Conservation (phyloP, 2,888 invertebrate species). For the Lasioglossum calceatum region DNA sequence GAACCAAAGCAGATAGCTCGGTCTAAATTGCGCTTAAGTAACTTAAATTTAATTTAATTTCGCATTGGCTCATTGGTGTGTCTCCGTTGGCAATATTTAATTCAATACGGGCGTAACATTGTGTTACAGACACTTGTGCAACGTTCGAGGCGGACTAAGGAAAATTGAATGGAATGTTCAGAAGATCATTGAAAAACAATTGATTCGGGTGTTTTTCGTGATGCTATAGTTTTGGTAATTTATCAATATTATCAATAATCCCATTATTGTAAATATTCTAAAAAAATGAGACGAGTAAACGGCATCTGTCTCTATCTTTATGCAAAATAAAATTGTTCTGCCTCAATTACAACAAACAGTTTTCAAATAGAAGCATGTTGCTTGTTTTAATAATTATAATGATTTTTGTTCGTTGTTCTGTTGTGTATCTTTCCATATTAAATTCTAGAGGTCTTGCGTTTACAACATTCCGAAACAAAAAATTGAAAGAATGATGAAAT, state of each 20-base stretch:
- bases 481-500: too few relatives aligned
- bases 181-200: slow-evolving; percentile 12
- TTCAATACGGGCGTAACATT: slow-evolving; percentile 58
- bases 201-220: background rate
- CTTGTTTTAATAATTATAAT: background rate
- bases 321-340: background rate
- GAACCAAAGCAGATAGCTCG: slow-evolving; percentile 61
- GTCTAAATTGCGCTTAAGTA: slow-evolving; percentile 61
- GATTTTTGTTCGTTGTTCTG: too few relatives aligned
- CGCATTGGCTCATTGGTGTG: slow-evolving; percentile 60
- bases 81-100: slow-evolving; percentile 57
- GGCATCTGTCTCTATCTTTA: background rate
- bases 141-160: slow-evolving; percentile 28
- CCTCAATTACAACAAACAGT: background rate
- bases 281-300: background rate
- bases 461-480: too few relatives aligned
- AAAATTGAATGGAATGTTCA: slow-evolving; percentile 32
- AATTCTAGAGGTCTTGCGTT: too few relatives aligned
- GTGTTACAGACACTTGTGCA: slow-evolving; percentile 45
- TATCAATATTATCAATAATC: background rate
- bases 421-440: too few relatives aligned
- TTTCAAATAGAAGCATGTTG: background rate
- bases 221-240: background rate
- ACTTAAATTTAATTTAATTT: slow-evolving; percentile 62
- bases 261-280: background rate